Conservation (phyloP, 2,797 vertebrate species). For the Sciaenops ocellatus region DNA sequence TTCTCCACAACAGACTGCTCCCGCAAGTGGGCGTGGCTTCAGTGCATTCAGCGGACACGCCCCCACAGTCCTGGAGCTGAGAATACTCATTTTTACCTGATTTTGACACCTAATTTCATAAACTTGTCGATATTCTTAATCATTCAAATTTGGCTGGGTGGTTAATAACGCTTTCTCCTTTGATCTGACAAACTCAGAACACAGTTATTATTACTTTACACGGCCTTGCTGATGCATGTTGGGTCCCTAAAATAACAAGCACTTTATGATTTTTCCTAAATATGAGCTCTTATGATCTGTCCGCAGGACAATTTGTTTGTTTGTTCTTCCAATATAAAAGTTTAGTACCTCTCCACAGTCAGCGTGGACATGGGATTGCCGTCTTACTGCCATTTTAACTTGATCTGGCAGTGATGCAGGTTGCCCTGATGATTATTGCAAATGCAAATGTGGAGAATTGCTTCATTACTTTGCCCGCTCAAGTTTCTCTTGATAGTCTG, state of each 20-base stretch:
- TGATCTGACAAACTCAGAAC: too few relatives aligned
- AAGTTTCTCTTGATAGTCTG: constrained; percentile 35
- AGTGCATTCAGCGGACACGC: too few relatives aligned
- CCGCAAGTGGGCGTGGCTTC: too few relatives aligned
- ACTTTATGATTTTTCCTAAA: background rate
- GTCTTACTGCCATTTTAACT: background rate
- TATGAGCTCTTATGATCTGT: background rate
- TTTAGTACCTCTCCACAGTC: background rate
- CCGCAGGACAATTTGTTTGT: background rate
- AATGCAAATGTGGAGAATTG: constrained; percentile 28
- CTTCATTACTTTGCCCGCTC: constrained; percentile 48
- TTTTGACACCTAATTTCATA: too few relatives aligned
- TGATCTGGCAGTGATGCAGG: background rate
- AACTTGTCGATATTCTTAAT: too few relatives aligned
- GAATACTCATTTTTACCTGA: too few relatives aligned
- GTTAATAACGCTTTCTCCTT: too few relatives aligned
- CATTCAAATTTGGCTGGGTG: too few relatives aligned
- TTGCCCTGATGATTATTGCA: constrained; percentile 7
- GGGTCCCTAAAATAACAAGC: background rate
- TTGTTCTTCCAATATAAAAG: background rate
- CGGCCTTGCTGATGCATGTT: background rate
- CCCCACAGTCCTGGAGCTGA: too few relatives aligned
- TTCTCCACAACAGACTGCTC: too few relatives aligned
- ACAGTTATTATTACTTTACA: too few relatives aligned
- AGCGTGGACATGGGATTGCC: background rate